Evolutionary conservation across 2,888 invertebrate genomes (phyloP).

Genomic region (Xestoiulus laeticollis): DNA sequence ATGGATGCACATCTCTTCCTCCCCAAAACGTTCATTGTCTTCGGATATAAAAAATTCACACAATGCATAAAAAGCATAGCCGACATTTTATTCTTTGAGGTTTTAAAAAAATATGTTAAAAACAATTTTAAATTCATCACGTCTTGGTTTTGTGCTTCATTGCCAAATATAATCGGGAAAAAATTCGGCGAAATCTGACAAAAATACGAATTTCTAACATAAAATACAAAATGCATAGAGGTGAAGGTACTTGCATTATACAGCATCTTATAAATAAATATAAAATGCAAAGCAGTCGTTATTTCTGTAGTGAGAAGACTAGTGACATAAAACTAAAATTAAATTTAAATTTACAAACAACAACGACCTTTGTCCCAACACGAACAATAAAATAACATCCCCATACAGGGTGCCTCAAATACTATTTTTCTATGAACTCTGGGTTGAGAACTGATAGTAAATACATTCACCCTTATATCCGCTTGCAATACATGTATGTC

Average conservation of each 20-base stretch:
- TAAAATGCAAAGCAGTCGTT: too few species aligned
- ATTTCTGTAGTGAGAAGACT: not conserved
- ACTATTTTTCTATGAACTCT: not conserved
- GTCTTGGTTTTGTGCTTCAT: not conserved
- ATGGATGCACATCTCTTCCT: constrained; percentile 34
- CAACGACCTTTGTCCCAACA: not conserved
- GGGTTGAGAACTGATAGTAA: too few species aligned
- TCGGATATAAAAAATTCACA: not conserved
- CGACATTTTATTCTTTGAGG: not conserved
- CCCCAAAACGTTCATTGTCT: constrained; percentile 27
- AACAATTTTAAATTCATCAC: constrained; percentile 30
- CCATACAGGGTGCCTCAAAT: not conserved
- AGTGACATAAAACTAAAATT: not conserved
- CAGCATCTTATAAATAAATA: too few species aligned
- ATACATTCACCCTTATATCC: not conserved
- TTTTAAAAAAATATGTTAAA: not conserved
- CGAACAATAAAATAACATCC: not conserved
- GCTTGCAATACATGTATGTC: not conserved
- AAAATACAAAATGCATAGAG: not conserved
- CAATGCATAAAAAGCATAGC: not conserved
- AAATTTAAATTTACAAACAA: not conserved
- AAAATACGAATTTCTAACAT: not conserved
- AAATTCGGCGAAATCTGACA: not conserved
- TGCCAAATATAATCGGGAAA: not conserved
- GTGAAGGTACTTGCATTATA: not conserved